These are phyloP conservation scores for Euleptes europaea DNA, from an alignment of 2,113 vertebrate species.

Conservation along the genomic window DNA sequence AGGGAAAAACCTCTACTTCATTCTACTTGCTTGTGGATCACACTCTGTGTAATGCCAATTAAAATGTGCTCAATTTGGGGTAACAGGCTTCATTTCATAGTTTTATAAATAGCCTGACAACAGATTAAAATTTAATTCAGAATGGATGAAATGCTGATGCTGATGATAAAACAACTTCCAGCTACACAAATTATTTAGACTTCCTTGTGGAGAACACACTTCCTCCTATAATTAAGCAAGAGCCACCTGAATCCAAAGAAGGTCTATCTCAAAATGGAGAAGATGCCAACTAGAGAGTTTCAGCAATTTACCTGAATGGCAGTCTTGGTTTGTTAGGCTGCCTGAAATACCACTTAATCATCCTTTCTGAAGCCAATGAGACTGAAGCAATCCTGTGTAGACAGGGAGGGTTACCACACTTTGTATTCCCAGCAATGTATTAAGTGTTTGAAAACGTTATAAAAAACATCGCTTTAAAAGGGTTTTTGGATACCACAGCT, in stretches of 20 bases:
- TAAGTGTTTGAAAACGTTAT: too few relatives aligned
- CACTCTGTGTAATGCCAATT: background rate
- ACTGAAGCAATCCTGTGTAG: background rate
- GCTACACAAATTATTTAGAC: background rate
- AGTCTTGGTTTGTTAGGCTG: background rate
- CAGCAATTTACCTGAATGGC: background rate
- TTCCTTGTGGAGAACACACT: background rate
- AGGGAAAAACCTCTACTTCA: background rate
- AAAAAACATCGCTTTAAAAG: too few relatives aligned
- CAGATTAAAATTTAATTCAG: background rate
- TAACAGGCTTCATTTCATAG: background rate
- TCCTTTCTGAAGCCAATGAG: background rate
- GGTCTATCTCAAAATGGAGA: background rate
- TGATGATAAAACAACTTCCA: background rate
- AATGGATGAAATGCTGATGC: background rate
- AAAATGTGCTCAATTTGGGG: background rate
- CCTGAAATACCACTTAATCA: background rate
- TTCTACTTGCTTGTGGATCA: background rate
- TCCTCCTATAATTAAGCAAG: too few relatives aligned
- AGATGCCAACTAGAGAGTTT: background rate
- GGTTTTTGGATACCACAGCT: too few relatives aligned
- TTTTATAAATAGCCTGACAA: background rate
- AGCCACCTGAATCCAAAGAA: background rate
- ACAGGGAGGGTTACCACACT: too few relatives aligned
- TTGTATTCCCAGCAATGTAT: too few relatives aligned